Percentiles rank a stretch among this genome's conserved stretches.
phyloP scores from a whole-genome alignment of 2,113 vertebrate species.

The Chlorocebus sabaeus region DNA sequence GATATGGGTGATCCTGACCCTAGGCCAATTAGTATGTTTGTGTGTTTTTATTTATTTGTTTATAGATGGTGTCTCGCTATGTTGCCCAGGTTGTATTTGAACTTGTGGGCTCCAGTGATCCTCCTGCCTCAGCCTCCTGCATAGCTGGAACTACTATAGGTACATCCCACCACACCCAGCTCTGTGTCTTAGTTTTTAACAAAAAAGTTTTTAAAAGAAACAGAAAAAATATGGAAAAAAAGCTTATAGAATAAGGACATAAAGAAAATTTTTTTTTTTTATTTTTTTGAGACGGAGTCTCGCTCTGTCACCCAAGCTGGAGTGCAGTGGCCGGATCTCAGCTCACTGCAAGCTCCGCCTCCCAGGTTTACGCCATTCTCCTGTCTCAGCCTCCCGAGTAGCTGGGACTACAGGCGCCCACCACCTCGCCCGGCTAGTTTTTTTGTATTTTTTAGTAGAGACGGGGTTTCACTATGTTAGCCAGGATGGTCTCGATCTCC shows the following conservation, averaged over 20 bases:
- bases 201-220: neutral
- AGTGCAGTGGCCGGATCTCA: no score
- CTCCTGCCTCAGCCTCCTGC: neutral
- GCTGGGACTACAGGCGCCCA: no score
- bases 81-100: neutral
- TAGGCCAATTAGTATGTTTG: neutral
- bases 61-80: neutral
- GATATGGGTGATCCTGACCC: neutral
- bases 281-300: no score
- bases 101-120: neutral
- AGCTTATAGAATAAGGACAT: neutral
- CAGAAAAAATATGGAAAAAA: neutral
- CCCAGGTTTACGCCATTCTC: no score
- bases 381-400: no score
- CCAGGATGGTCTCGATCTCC: no score
- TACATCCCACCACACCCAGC: neutral
- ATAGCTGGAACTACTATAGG: neutral
- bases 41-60: neutral
- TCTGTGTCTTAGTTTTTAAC: neutral
- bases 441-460: no score
- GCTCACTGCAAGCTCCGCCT: no score
- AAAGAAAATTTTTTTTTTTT: neutral
- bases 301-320: no score
- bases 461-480: no score
- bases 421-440: no score